These are phyloP conservation scores for Bubo scandiacus DNA, from an alignment of 2,113 vertebrate species.

Conservation along the genomic window DNA sequence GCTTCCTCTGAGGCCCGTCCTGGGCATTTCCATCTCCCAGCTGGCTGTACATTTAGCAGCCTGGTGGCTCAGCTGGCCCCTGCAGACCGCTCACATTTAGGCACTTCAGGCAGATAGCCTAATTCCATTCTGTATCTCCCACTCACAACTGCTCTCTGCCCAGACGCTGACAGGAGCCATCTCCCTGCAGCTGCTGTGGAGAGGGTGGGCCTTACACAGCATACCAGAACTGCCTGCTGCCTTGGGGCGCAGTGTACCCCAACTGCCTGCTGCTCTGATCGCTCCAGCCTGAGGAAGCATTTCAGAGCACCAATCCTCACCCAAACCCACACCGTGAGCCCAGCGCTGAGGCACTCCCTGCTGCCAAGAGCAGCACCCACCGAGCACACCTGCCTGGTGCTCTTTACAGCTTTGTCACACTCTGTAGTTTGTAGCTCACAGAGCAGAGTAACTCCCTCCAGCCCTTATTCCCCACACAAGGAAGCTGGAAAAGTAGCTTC, in stretches of 20 bases:
- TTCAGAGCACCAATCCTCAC: neutral
- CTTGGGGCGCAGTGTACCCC: too few relatives aligned
- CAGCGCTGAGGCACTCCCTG: accelerated
- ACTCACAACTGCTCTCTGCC: too few relatives aligned
- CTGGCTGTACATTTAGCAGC: accelerated
- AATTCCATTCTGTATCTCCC: neutral
- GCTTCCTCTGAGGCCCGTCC: neutral
- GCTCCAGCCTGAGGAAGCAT: neutral
- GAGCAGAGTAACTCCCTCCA: neutral
- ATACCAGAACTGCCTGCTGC: too few relatives aligned
- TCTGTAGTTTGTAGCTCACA: neutral
- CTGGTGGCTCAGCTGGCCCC: too few relatives aligned
- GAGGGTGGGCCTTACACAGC: neutral
- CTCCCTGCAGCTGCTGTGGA: neutral
- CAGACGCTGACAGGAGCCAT: neutral
- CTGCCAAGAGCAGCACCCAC: accelerated
- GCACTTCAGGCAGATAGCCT: neutral
- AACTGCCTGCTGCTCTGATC: neutral
- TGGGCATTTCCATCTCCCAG: neutral
- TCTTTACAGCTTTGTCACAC: too few relatives aligned
- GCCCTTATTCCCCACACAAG: accelerated
- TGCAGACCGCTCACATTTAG: neutral
- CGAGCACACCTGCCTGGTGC: too few relatives aligned
- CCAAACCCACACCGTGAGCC: neutral
- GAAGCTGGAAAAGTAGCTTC: neutral